Conservation (phyloP, 2,888 invertebrate genomes). For the Polydrusus cervinus region DNA sequence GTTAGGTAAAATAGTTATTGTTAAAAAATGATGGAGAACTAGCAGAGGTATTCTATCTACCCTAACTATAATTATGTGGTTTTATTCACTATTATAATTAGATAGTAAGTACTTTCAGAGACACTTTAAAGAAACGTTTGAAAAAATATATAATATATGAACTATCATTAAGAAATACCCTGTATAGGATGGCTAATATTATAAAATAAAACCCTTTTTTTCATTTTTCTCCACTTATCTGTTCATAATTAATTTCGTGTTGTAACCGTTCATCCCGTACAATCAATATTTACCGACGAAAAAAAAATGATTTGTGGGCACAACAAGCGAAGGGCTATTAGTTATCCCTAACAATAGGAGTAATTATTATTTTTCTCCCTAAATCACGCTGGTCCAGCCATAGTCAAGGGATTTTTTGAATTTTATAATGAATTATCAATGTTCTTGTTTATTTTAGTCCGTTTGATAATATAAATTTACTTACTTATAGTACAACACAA, state of each 20-base stretch:
- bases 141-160: too few relatives aligned
- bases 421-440: conserved; percentile 13
- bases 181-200: not conserved
- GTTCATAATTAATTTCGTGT: conserved; percentile 25
- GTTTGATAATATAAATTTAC: too few relatives aligned
- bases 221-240: not conserved
- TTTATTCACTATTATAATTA: too few relatives aligned
- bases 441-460: not conserved
- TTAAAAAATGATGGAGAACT: too few relatives aligned
- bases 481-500: too few relatives aligned
- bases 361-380: conserved; percentile 24
- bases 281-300: conserved; percentile 12
- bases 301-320: conserved; percentile 22
- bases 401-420: conserved; percentile 4
- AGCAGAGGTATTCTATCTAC: too few relatives aligned
- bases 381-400: conserved; percentile 5
- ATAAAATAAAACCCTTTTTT: not conserved
- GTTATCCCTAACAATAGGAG: conserved; percentile 27
- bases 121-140: too few relatives aligned
- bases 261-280: not conserved
- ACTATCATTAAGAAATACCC: too few relatives aligned
- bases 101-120: too few relatives aligned
- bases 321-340: conserved; percentile 25
- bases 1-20: too few relatives aligned
- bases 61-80: too few relatives aligned